Conservation (phyloP, 2,888 invertebrate genomes). For the Drosophila monieri region DNA sequence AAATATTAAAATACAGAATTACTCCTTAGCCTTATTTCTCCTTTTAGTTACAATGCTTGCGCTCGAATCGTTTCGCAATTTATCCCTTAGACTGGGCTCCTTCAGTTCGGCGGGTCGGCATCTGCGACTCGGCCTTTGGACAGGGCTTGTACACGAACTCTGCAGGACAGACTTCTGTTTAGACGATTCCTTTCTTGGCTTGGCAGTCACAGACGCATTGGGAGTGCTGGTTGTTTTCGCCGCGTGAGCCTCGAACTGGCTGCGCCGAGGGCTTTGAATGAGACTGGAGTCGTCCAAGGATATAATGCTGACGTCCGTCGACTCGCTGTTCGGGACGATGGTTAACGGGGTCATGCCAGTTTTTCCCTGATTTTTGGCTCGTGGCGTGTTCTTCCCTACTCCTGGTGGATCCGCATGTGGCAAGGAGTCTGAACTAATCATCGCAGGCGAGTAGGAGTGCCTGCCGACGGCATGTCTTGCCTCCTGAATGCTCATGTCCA, state of each 20-base stretch:
- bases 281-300: background rate
- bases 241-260: background rate
- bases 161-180: background rate
- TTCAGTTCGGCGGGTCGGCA: conserved; percentile 49
- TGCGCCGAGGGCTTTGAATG: background rate
- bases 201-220: background rate
- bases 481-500: background rate
- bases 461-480: background rate
- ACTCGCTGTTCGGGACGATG: background rate
- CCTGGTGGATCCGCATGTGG: background rate
- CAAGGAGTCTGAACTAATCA: background rate
- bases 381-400: background rate
- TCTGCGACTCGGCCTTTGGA: conserved; percentile 38
- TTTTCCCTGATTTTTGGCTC: background rate
- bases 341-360: background rate
- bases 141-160: background rate
- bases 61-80: conserved; percentile 39
- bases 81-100: conserved; percentile 24
- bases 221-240: background rate
- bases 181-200: background rate
- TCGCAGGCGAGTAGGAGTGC: background rate
- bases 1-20: background rate
- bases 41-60: conserved; percentile 17
- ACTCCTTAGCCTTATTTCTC: background rate
- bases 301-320: background rate